Percentiles rank a stretch among this genome's conserved stretches.
Evolutionary conservation across 2,797 vertebrate species (phyloP).

Genomic region (Sebastes diploproa): DNA sequence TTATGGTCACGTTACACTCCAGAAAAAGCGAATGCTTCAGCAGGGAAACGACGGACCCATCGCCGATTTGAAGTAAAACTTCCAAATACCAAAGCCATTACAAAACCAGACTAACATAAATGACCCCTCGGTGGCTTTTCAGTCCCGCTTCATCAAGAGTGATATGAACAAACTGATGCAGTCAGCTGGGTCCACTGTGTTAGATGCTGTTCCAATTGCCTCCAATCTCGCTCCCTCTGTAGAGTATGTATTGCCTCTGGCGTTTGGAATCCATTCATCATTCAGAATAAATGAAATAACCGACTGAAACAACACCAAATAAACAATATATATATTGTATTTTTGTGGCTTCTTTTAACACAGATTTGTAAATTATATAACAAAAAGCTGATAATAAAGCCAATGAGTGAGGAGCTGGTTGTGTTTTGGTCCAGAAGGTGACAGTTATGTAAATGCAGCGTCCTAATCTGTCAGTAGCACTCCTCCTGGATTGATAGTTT

Average conservation of each 20-base stretch:
- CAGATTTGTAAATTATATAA: not conserved
- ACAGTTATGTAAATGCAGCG: constrained; percentile 64
- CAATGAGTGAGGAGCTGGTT: not conserved
- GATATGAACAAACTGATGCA: constrained; percentile 56
- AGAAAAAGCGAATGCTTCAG: not conserved
- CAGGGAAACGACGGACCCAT: not conserved
- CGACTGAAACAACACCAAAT: not conserved
- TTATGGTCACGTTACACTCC: not conserved
- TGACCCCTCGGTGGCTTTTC: constrained; percentile 48
- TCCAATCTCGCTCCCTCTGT: constrained; percentile 52
- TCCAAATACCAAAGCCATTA: constrained; percentile 27
- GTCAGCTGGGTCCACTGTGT: constrained; percentile 53
- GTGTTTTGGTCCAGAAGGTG: constrained; percentile 48
- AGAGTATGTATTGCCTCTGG: constrained; percentile 55
- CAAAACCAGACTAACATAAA: constrained; percentile 39
- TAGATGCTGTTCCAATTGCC: constrained; percentile 55
- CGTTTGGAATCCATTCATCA: constrained; percentile 51
- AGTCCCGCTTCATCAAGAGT: constrained; percentile 53
- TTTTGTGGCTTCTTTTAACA: not conserved
- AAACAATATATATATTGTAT: not conserved
- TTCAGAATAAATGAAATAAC: constrained; percentile 50
- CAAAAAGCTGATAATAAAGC: not conserved
- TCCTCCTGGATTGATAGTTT: constrained; percentile 63
- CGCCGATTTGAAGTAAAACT: constrained; percentile 4
- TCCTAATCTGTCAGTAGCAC: constrained; percentile 69